Conservation (phyloP, 2,888 invertebrate genomes). For the Hermaeophaga mercurialis region DNA sequence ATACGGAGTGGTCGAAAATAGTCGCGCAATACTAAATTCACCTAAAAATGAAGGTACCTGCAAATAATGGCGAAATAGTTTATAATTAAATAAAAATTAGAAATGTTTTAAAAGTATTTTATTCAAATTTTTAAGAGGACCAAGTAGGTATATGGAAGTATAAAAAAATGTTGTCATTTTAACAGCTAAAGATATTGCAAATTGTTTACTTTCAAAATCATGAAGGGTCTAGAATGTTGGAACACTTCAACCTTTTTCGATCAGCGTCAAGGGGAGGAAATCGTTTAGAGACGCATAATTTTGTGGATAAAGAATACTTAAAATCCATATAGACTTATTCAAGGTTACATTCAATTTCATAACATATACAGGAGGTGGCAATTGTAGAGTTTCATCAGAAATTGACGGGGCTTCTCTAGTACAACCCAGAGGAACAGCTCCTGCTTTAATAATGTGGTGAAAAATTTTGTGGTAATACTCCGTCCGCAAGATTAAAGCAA, state of each 20-base stretch:
- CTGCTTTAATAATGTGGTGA: constrained; percentile 43
- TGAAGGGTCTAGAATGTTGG: constrained; percentile 51
- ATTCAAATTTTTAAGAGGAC: too few species aligned
- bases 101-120: too few species aligned
- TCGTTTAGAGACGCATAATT: constrained; percentile 26
- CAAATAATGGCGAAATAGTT: too few species aligned
- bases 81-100: too few species aligned
- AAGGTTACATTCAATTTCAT: constrained; percentile 49
- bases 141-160: too few species aligned
- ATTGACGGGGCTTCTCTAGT: constrained; percentile 56
- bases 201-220: too few species aligned
- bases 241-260: constrained; percentile 40
- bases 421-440: constrained; percentile 56
- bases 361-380: constrained; percentile 56
- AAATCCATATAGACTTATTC: constrained; percentile 54
- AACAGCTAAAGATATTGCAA: too few species aligned
- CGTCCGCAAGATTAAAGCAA: constrained; percentile 43
- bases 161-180: too few species aligned
- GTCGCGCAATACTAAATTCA: too few species aligned
- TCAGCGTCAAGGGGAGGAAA: constrained; percentile 42
- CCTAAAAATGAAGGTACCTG: too few species aligned
- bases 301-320: constrained; percentile 51
- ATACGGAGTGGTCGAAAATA: too few species aligned
- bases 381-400: constrained; percentile 57
- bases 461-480: constrained; percentile 43